These are phyloP conservation scores for Micrasema longulum DNA, from an alignment of 1,140 invertebrate species.

Conservation along the genomic window DNA sequence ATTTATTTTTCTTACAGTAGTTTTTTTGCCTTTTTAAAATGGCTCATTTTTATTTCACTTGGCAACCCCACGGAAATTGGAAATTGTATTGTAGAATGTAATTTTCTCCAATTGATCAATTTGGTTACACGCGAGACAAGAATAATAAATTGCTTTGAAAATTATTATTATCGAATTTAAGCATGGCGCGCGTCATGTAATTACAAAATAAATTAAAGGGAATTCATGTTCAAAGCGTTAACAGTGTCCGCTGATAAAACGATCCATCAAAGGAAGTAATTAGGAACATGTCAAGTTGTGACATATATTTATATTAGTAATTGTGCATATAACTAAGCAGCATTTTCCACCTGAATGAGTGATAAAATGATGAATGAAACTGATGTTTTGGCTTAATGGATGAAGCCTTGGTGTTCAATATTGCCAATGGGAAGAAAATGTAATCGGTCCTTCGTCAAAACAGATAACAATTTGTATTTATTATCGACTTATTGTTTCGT, in stretches of 20 bases:
- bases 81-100: no score
- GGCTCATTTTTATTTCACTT: no score
- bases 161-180: neutral
- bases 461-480: conserved; percentile 42
- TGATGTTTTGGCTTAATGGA: neutral
- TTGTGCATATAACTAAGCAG: neutral
- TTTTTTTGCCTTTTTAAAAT: no score
- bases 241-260: neutral
- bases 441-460: neutral
- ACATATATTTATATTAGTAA: conserved; percentile 6
- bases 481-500: conserved; percentile 42
- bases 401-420: neutral
- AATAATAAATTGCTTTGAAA: conserved; percentile 8
- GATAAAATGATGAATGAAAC: conserved; percentile 13
- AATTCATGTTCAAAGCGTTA: neutral
- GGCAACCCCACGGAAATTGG: no score
- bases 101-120: neutral
- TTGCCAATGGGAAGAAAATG: conserved; percentile 16
- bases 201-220: neutral
- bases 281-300: neutral
- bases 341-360: conserved; percentile 1
- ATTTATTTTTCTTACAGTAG: no score
- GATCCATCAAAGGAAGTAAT: neutral
- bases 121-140: neutral
- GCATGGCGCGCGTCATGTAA: neutral